Conservation (phyloP, 2,888 invertebrate genomes). For the Cancer borealis region DNA sequence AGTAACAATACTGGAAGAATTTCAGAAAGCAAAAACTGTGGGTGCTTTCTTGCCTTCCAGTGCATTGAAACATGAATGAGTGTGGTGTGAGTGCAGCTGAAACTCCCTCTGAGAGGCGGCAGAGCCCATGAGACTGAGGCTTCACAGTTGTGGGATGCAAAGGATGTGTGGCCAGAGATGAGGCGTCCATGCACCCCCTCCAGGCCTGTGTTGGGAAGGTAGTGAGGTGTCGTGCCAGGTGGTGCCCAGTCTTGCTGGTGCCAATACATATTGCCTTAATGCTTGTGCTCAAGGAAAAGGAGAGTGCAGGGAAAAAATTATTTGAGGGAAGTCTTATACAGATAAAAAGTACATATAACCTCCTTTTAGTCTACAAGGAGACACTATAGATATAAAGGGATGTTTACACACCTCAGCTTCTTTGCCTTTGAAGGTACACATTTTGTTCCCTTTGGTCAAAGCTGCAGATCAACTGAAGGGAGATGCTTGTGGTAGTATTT, state of each 20-base stretch:
- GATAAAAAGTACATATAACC: background rate
- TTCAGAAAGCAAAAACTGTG: background rate
- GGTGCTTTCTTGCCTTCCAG: background rate
- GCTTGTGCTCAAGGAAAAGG: background rate
- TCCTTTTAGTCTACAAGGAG: background rate
- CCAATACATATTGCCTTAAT: background rate
- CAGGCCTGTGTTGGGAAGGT: background rate
- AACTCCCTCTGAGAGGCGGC: background rate
- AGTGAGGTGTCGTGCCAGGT: background rate
- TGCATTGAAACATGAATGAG: background rate
- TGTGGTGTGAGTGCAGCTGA: background rate
- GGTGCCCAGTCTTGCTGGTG: background rate
- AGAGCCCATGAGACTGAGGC: background rate
- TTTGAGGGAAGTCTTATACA: background rate
- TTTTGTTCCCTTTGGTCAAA: background rate
- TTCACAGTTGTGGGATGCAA: constrained; percentile 6
- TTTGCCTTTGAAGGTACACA: background rate
- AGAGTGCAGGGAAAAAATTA: background rate
- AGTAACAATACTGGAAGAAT: background rate
- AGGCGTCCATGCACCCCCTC: background rate
- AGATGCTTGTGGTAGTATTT: background rate
- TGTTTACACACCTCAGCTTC: background rate
- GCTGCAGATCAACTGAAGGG: background rate
- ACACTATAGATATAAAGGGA: background rate
- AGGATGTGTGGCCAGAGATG: background rate